Evolutionary conservation across 1,140 invertebrate genomes (phyloP).

Genomic region (Akabosia matsudoensis): DNA sequence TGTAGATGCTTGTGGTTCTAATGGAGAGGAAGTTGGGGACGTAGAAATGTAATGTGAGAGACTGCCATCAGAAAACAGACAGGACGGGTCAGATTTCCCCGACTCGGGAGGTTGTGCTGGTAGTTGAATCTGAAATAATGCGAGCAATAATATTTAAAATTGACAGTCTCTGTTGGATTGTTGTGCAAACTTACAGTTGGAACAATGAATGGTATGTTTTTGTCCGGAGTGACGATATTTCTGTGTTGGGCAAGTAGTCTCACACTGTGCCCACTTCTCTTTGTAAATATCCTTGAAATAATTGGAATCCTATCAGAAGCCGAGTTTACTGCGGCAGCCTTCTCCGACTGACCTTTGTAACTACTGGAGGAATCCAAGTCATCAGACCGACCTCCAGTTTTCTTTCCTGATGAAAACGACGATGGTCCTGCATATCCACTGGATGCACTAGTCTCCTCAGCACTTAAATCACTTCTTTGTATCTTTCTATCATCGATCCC

Average conservation of each 20-base stretch:
- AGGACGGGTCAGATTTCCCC: neutral
- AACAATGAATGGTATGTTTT: conserved; percentile 43
- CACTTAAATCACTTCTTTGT: neutral
- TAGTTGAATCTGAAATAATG: conserved; percentile 16
- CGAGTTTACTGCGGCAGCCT: neutral
- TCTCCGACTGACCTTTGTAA: neutral
- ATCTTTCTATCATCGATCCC: neutral
- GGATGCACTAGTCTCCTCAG: neutral
- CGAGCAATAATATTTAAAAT: conserved; percentile 8
- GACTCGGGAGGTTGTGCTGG: conserved; percentile 5
- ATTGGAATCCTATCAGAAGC: neutral
- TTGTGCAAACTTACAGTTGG: conserved; percentile 37
- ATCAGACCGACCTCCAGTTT: neutral
- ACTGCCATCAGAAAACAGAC: neutral
- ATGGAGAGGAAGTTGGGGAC: neutral
- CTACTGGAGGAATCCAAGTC: neutral
- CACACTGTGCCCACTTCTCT: neutral
- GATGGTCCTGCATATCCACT: neutral
- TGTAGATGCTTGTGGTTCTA: neutral
- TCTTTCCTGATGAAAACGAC: neutral
- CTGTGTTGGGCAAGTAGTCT: neutral
- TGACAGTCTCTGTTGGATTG: neutral
- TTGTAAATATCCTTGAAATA: neutral
- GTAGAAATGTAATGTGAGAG: neutral
- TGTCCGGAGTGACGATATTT: conserved; percentile 45